Evolutionary conservation across 2,797 vertebrate genomes (phyloP).

Genomic region (Tangara arthus): DNA sequence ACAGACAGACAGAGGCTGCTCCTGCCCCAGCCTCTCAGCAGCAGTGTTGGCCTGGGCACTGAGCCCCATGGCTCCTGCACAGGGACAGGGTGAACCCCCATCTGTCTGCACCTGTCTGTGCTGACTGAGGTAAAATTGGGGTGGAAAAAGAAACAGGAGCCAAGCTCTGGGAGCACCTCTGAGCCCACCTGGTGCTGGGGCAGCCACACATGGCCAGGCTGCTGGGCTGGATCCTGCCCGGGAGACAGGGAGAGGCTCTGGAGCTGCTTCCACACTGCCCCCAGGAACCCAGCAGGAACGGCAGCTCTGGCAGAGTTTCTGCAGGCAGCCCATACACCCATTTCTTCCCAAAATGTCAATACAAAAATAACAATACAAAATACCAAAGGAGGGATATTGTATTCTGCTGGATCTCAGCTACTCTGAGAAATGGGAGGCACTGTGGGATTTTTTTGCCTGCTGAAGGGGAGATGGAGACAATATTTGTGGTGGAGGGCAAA

Average conservation of each 20-base stretch:
- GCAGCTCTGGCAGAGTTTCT: neutral
- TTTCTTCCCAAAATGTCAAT: conserved; percentile 14
- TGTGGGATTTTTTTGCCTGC: neutral
- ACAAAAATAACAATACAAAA: neutral
- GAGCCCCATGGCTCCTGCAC: neutral
- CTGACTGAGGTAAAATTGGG: neutral
- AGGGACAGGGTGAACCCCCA: neutral
- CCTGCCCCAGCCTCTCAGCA: neutral
- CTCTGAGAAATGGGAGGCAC: neutral
- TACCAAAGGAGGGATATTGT: neutral
- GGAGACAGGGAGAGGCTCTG: neutral
- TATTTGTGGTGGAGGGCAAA: neutral
- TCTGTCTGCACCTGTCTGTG: conserved; percentile 41
- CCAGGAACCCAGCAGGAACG: neutral
- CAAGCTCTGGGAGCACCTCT: neutral
- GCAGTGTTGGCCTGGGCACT: neutral
- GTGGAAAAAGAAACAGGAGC: neutral
- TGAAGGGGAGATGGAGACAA: neutral
- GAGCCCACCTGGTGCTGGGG: neutral
- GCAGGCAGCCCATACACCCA: neutral
- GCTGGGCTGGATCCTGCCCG: neutral
- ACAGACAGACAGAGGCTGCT: neutral
- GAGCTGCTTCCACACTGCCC: neutral
- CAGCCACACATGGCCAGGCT: neutral
- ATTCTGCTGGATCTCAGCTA: neutral